Evolutionary conservation across 2,888 invertebrate genomes (phyloP).

Genomic region (Heteromurus nitidus): DNA sequence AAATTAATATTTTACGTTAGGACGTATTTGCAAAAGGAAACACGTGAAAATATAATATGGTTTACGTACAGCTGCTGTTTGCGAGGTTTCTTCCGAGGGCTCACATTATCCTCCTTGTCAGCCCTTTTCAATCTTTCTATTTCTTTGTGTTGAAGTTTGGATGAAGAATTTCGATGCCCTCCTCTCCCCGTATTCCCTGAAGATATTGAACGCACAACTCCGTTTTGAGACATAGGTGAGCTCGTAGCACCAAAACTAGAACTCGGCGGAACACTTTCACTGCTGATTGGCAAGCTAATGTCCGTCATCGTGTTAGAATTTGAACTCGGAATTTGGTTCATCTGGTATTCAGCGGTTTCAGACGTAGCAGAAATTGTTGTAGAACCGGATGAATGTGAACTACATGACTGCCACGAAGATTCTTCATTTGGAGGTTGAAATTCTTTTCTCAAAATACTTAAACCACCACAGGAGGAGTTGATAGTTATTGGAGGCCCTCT

Average conservation of each 20-base stretch:
- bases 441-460: constrained; percentile 72
- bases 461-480: not conserved
- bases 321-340: constrained; percentile 65
- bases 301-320: constrained; percentile 19
- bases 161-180: constrained; percentile 52
- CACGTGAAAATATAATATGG: constrained; percentile 3
- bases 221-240: constrained; percentile 67
- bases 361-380: constrained; percentile 92
- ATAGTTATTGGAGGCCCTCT: constrained; percentile 28
- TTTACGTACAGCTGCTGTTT: constrained; percentile 88
- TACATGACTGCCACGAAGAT: constrained; percentile 73
- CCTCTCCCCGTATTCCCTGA: constrained; percentile 32
- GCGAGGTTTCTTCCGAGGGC: constrained; percentile 92
- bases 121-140: constrained; percentile 70
- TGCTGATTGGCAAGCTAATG: constrained; percentile 21
- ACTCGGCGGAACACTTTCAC: constrained; percentile 38
- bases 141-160: constrained; percentile 68
- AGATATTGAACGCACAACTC: constrained; percentile 65
- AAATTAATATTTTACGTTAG: not conserved
- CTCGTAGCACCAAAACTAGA: constrained; percentile 27
- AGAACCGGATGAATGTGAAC: constrained; percentile 80
- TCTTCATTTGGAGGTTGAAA: constrained; percentile 73
- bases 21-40: not conserved
- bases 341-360: constrained; percentile 72
- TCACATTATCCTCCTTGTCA: constrained; percentile 77